Evolutionary conservation across 2,113 vertebrate genomes (phyloP).

Genomic region (Alligator sinensis): DNA sequence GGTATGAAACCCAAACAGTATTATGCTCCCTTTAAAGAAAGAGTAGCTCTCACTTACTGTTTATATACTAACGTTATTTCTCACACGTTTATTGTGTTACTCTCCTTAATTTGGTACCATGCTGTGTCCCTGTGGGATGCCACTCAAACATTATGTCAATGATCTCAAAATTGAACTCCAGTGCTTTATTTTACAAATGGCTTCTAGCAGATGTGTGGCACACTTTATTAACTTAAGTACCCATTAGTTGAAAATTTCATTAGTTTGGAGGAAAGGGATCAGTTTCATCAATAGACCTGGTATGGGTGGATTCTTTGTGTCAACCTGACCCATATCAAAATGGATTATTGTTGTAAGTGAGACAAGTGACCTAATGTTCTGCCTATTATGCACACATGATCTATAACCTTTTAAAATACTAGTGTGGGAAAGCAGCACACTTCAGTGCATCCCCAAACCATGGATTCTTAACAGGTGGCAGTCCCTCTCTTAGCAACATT

Average conservation of each 20-base stretch:
- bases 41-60: slow-evolving; percentile 77
- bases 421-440: slow-evolving; percentile 90
- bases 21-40: slow-evolving; percentile 63
- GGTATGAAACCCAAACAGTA: slow-evolving; percentile 67
- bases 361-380: slow-evolving; percentile 90
- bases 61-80: slow-evolving; percentile 82
- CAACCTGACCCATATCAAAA: slow-evolving; percentile 89
- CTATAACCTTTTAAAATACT: slow-evolving; percentile 90
- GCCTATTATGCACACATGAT: slow-evolving; percentile 88
- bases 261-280: slow-evolving; percentile 87
- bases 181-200: slow-evolving; percentile 84
- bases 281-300: slow-evolving; percentile 85
- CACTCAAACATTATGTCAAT: slow-evolving; percentile 85
- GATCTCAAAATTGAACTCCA: slow-evolving; percentile 83
- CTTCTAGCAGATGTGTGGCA: slow-evolving; percentile 86
- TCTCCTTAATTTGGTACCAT: slow-evolving; percentile 85
- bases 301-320: slow-evolving; percentile 87
- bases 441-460: slow-evolving; percentile 78
- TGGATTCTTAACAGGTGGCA: slow-evolving; percentile 88
- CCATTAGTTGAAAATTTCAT: slow-evolving; percentile 89
- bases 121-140: slow-evolving; percentile 77
- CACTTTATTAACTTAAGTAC: slow-evolving; percentile 90
- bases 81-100: slow-evolving; percentile 83
- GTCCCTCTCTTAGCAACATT: slow-evolving; percentile 89
- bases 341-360: slow-evolving; percentile 91